Conservation (phyloP, 1,140 invertebrate genomes). For the Drosophila littoralis region DNA sequence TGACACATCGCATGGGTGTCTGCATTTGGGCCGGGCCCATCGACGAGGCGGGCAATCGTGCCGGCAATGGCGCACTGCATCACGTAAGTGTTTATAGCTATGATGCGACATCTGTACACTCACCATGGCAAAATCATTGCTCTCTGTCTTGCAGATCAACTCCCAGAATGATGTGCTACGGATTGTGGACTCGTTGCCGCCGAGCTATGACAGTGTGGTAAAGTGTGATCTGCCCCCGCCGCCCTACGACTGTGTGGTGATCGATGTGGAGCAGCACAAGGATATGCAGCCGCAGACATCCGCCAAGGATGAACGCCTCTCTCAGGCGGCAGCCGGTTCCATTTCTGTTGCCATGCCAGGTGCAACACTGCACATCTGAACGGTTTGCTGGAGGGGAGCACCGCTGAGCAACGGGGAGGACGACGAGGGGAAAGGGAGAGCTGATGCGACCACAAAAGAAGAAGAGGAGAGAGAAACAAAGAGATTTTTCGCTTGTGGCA, state of each 20-base stretch:
- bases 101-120: background rate
- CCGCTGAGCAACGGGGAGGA: constrained; percentile 52
- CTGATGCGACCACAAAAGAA: background rate
- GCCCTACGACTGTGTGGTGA: constrained; percentile 76
- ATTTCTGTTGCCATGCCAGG: constrained; percentile 35
- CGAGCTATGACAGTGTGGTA: constrained; percentile 79
- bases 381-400: constrained; percentile 5
- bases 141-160: constrained; percentile 69
- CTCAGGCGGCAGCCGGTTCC: constrained; percentile 1
- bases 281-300: constrained; percentile 54
- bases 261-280: constrained; percentile 74
- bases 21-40: constrained; percentile 83
- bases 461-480: constrained; percentile 52
- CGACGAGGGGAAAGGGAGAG: constrained; percentile 24
- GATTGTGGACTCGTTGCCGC: constrained; percentile 79
- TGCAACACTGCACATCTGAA: constrained; percentile 60
- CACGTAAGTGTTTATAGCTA: constrained; percentile 60
- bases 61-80: constrained; percentile 50
- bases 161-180: constrained; percentile 82
- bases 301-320: constrained; percentile 35
- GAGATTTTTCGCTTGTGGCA: constrained; percentile 53
- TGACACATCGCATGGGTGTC: constrained; percentile 82
- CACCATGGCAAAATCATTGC: background rate
- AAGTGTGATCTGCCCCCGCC: constrained; percentile 80
- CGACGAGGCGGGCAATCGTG: constrained; percentile 75